A percentile compares a stretch with the other conserved stretches of the same genome.
phyloP scores from a whole-genome alignment of 2,888 invertebrate genomes.

The Erebia palarica region DNA sequence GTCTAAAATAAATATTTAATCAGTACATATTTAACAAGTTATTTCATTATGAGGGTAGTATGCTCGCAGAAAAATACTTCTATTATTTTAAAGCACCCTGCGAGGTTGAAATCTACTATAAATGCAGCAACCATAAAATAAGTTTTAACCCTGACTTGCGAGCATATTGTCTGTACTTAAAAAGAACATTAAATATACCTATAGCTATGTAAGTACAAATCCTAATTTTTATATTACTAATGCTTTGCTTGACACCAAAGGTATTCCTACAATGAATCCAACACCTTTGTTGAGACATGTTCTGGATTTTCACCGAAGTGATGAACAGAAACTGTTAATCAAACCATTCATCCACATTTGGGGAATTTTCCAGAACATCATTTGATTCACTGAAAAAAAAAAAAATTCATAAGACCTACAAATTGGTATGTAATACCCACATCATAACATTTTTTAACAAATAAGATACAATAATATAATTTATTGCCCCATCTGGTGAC shows the following conservation, averaged over 20 bases:
- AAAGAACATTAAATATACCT: constrained; percentile 14
- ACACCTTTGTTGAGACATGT: not conserved
- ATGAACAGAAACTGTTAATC: constrained; percentile 56
- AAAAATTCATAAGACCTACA: constrained; percentile 27
- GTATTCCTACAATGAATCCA: constrained; percentile 15
- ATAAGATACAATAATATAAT: too few species aligned
- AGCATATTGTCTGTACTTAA: constrained; percentile 22
- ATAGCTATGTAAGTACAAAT: constrained; percentile 2
- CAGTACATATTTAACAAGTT: constrained; percentile 61
- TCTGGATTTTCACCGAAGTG: constrained; percentile 35
- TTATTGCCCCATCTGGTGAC: too few species aligned
- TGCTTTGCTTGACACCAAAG: constrained; percentile 17
- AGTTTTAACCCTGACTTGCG: constrained; percentile 15
- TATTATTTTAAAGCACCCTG: constrained; percentile 19
- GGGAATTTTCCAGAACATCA: constrained; percentile 92
- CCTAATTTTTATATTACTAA: constrained; percentile 21
- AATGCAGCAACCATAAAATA: constrained; percentile 20
- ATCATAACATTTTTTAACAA: not conserved
- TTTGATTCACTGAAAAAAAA: constrained; percentile 89
- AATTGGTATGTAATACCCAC: constrained; percentile 11
- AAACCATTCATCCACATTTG: constrained; percentile 92
- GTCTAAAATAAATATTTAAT: constrained; percentile 80
- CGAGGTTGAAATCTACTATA: constrained; percentile 19
- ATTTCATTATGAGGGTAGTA: constrained; percentile 41
- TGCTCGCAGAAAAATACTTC: constrained; percentile 19